A percentile compares a stretch with the other conserved stretches of the same genome.
Evolutionary conservation across 2,113 vertebrate species (phyloP).

Genomic region (Centropus bengalensis): DNA sequence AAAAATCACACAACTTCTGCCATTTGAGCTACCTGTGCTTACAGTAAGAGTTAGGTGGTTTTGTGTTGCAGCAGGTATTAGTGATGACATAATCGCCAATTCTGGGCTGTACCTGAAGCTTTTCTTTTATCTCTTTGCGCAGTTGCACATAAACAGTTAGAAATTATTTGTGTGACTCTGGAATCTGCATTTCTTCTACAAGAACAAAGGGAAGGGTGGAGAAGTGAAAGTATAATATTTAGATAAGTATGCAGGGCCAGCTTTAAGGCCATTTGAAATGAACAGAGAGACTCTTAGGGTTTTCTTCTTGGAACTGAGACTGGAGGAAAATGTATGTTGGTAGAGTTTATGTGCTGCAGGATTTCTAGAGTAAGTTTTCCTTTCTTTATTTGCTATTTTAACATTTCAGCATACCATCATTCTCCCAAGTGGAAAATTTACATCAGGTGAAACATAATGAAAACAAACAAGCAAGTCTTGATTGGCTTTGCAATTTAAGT

Average conservation of each 20-base stretch:
- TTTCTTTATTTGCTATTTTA: slow-evolving; percentile 57
- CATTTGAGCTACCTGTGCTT: not conserved
- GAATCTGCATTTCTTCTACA: not conserved
- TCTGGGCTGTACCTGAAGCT: not conserved
- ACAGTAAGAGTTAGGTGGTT: not conserved
- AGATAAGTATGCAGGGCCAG: not conserved
- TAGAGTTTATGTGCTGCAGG: not conserved
- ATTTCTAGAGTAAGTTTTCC: slow-evolving; percentile 17
- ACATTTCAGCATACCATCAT: slow-evolving; percentile 24
- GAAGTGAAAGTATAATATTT: not conserved
- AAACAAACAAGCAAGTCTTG: slow-evolving; percentile 51
- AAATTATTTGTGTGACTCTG: not conserved
- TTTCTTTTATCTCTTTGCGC: not conserved
- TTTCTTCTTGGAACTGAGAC: not conserved
- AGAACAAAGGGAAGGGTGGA: not conserved
- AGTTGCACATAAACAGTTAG: not conserved
- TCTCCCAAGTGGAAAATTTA: slow-evolving; percentile 33
- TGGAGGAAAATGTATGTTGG: not conserved
- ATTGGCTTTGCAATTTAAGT: slow-evolving; percentile 57
- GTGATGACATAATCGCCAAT: not conserved
- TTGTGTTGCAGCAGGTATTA: not conserved
- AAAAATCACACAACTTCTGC: slow-evolving; percentile 38
- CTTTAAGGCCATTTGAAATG: not conserved
- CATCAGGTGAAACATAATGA: slow-evolving; percentile 33
- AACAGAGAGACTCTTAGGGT: not conserved